phyloP scores from a whole-genome alignment of 2,888 invertebrate genomes.

The Phorcus lineatus region DNA sequence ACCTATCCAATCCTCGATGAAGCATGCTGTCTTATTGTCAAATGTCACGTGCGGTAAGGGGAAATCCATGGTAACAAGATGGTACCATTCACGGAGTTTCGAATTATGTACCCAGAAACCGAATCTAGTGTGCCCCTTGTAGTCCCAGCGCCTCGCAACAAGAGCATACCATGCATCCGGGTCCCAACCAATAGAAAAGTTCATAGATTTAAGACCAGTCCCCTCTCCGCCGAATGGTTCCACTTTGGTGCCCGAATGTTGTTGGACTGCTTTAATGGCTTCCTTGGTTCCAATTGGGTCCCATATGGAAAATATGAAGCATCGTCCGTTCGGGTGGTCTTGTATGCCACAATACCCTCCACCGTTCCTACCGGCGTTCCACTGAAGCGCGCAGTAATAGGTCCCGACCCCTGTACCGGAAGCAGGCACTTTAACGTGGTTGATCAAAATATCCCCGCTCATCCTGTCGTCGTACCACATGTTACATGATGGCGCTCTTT shows the following conservation, averaged over 20 bases:
- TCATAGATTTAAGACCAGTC: conserved; percentile 58
- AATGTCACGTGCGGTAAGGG: conserved; percentile 48
- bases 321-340: conserved; percentile 49
- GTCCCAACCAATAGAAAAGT: conserved; percentile 56
- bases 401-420: conserved; percentile 46
- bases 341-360: conserved; percentile 62
- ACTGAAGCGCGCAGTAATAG: conserved; percentile 56
- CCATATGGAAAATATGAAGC: conserved; percentile 58
- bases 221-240: conserved; percentile 55
- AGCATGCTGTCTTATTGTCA: conserved; percentile 44
- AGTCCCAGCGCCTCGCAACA: conserved; percentile 52
- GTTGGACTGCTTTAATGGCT: conserved; percentile 28
- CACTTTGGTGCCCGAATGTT: conserved; percentile 50
- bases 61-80: conserved; percentile 53
- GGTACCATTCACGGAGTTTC: conserved; percentile 42
- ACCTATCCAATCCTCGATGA: conserved; percentile 58
- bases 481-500: conserved; percentile 52
- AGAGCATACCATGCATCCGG: conserved; percentile 54
- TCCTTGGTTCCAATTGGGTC: conserved; percentile 54
- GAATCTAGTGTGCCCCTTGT: conserved; percentile 40
- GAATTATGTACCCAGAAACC: conserved; percentile 56
- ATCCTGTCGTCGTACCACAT: conserved; percentile 45
- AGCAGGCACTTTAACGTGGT: conserved; percentile 51
- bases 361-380: conserved; percentile 52
- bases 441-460: conserved; percentile 50